Evolutionary conservation across 2,113 vertebrate species (phyloP).

Genomic region (Solea senegalensis): DNA sequence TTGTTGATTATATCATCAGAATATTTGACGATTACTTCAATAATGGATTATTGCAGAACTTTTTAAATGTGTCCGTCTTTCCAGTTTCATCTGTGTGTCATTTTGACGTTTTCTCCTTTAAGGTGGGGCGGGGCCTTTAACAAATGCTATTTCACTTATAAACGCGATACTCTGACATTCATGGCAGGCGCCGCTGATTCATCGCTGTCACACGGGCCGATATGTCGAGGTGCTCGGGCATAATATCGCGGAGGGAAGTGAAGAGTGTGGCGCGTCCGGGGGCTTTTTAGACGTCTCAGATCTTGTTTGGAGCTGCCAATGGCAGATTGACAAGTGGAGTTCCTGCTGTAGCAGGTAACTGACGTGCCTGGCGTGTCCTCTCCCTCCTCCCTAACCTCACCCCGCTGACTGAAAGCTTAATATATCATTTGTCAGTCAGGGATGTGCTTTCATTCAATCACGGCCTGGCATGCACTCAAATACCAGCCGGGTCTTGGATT

Average conservation of each 20-base stretch:
- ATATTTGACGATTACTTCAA: too few relatives aligned
- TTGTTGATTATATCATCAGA: too few relatives aligned
- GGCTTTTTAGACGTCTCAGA: conserved; percentile 82
- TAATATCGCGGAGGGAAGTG: conserved; percentile 56
- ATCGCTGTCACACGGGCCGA: conserved; percentile 71
- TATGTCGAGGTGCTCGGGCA: conserved; percentile 76
- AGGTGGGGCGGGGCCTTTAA: conserved; percentile 45
- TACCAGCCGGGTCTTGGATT: conserved; percentile 70
- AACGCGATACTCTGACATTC: conserved; percentile 77
- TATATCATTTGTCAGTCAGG: conserved; percentile 85
- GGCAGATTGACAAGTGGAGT: conserved; percentile 82
- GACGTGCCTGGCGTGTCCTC: conserved; percentile 75
- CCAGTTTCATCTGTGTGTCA: conserved; percentile 54
- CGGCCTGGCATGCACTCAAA: conserved; percentile 73
- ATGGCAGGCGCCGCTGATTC: conserved; percentile 75
- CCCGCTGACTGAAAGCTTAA: conserved; percentile 83
- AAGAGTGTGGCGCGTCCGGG: conserved; percentile 65
- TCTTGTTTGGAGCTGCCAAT: conserved; percentile 81
- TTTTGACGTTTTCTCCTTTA: conserved; percentile 47
- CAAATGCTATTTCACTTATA: conserved; percentile 77
- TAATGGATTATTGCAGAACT: too few relatives aligned
- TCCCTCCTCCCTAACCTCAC: conserved; percentile 4
- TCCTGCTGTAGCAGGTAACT: conserved; percentile 82
- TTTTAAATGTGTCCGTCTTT: conserved; percentile 39
- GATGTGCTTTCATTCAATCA: conserved; percentile 83